Conservation (phyloP, 2,888 invertebrate species). For the Drosophila merina region DNA sequence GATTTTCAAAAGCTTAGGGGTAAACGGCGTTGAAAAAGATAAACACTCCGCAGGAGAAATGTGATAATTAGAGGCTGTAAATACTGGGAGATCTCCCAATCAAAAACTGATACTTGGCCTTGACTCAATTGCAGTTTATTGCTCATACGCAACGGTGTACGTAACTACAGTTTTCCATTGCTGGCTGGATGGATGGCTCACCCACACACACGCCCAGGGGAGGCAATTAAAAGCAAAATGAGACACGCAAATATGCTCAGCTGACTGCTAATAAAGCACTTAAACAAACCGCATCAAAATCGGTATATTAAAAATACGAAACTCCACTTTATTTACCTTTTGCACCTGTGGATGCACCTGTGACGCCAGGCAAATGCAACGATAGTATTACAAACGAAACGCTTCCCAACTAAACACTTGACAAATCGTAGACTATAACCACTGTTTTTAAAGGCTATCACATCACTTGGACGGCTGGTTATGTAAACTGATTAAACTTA, state of each 20-base stretch:
- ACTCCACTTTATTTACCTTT: constrained; percentile 27
- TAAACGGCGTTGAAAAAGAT: background rate
- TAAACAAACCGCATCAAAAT: constrained; percentile 40
- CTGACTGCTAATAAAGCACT: constrained; percentile 62
- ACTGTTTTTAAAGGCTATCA: background rate
- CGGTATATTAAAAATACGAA: constrained; percentile 3
- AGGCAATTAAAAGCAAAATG: constrained; percentile 28
- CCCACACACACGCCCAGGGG: constrained; percentile 24
- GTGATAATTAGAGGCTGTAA: background rate
- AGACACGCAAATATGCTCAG: constrained; percentile 59
- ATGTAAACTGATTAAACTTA: constrained; percentile 12
- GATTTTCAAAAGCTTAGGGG: constrained; percentile 2
- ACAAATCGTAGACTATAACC: background rate
- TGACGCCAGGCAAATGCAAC: constrained; percentile 8
- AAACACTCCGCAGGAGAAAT: background rate
- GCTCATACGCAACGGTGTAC: constrained; percentile 46
- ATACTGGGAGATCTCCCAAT: constrained; percentile 30
- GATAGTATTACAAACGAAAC: background rate
- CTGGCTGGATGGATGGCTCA: constrained; percentile 27
- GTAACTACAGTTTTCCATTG: constrained; percentile 45
- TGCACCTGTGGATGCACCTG: constrained; percentile 47
- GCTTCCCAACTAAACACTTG: background rate
- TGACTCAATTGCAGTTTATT: constrained; percentile 62
- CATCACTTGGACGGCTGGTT: constrained; percentile 12
- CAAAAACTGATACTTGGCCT: constrained; percentile 51